These are phyloP conservation scores for Colletes gigas DNA, from an alignment of 1,140 invertebrate genomes.

Conservation along the genomic window DNA sequence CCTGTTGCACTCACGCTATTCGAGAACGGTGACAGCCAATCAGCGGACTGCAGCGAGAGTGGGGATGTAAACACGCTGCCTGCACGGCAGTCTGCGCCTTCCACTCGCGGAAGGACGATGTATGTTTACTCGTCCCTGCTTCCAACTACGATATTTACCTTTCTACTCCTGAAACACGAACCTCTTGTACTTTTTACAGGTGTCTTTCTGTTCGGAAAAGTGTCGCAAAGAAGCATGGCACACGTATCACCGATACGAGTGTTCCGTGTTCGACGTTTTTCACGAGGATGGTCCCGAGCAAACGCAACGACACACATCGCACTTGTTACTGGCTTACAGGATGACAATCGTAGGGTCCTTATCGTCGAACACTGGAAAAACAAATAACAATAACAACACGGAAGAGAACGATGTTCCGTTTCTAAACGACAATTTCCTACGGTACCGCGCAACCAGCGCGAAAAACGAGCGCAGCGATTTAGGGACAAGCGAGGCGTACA, in stretches of 20 bases:
- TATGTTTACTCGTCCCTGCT: too few species aligned
- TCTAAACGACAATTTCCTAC: constrained; percentile 73
- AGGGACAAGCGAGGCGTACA: constrained; percentile 58
- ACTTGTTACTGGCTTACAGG: constrained; percentile 81
- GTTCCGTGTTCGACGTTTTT: constrained; percentile 80
- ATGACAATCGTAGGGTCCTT: constrained; percentile 77
- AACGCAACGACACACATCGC: constrained; percentile 67
- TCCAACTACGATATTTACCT: not conserved
- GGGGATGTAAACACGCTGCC: too few species aligned
- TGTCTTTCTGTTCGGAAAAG: constrained; percentile 80
- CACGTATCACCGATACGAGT: constrained; percentile 82
- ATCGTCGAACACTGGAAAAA: not conserved
- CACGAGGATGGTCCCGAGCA: constrained; percentile 65
- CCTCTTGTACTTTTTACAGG: constrained; percentile 66
- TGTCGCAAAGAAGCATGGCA: constrained; percentile 80
- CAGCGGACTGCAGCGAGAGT: too few species aligned
- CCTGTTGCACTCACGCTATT: too few species aligned
- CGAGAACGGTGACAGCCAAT: too few species aligned
- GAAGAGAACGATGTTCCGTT: constrained; percentile 41
- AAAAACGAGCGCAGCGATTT: not conserved
- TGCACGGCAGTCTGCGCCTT: too few species aligned
- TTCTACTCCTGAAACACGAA: constrained; percentile 17
- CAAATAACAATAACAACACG: constrained; percentile 26
- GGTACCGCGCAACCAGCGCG: constrained; percentile 69
- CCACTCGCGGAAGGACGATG: too few species aligned